These are phyloP conservation scores for Neogobius melanostomus DNA, from an alignment of 2,113 vertebrate species.

Conservation along the genomic window DNA sequence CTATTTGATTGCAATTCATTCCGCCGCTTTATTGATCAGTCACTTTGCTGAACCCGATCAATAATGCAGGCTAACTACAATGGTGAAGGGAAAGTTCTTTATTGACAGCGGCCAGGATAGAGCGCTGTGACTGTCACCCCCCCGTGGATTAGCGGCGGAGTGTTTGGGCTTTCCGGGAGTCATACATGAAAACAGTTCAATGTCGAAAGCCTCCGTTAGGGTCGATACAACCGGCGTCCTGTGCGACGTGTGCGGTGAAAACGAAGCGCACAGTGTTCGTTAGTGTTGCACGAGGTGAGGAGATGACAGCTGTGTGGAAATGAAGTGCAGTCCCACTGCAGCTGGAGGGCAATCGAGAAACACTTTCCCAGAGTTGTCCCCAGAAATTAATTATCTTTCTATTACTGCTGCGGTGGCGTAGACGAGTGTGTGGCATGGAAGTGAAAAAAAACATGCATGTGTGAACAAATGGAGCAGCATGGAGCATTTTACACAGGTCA, in stretches of 20 bases:
- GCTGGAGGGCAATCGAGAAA: constrained; percentile 1
- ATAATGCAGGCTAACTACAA: constrained; percentile 29
- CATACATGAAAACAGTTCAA: constrained; percentile 54
- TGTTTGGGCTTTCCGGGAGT: constrained; percentile 47
- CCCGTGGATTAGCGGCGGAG: constrained; percentile 36
- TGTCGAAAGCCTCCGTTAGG: constrained; percentile 29
- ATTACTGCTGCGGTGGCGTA: background rate
- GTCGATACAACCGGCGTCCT: constrained; percentile 29
- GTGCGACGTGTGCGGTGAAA: background rate
- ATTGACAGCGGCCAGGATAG: constrained; percentile 14
- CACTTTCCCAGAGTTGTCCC: constrained; percentile 5
- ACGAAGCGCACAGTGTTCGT: background rate
- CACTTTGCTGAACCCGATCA: background rate
- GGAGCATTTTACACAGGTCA: background rate
- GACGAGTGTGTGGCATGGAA: background rate
- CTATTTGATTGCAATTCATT: too few species aligned
- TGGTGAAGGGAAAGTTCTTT: constrained; percentile 5
- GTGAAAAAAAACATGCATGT: constrained; percentile 12
- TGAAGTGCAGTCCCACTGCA: background rate
- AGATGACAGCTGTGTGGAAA: constrained; percentile 6
- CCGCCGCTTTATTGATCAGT: constrained; percentile 7
- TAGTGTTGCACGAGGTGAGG: background rate
- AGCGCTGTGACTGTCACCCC: constrained; percentile 28
- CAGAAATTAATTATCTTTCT: constrained; percentile 2
- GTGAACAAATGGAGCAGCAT: constrained; percentile 1